Base-by-base conservation (phyloP, 2,113 vertebrate species). In the Saimiri boliviensis region DNA sequence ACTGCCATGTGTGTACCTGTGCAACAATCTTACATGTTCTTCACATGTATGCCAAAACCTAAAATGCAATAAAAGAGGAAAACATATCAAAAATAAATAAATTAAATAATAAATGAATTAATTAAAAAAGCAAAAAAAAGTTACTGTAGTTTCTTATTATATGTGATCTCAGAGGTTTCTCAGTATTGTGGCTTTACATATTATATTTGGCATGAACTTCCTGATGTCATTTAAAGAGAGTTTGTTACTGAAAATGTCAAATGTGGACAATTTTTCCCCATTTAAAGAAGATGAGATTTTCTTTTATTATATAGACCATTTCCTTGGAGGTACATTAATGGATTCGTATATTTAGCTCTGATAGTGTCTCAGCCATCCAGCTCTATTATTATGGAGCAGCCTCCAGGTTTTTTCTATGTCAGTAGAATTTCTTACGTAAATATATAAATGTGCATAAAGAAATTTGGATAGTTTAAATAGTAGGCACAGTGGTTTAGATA, bases 221-320 rank as follows among this genome's bases (percentile, higher is more conserved):
- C 84, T 71, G 80, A 82, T 81, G 71, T 21, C 12, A 71, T 45
- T 52, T 74, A 91, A 93, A 83, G 42, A 80, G 60, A 63, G 27
- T 47, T 89, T 45, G 2, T 56, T 52, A 45, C 35, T 47, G 19
- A 40, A 79, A 93, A 76, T 86, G 4, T 63, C 17, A 90, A 47
- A 60, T n/a, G 25, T 82, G 32, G 14, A 49, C 4, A 79, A 30
- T 37, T 73, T 92, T 79, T 89, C 54, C 27, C 0, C 4, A 11
- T 19, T 86, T 84, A 81, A 91, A 81, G 84, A 95, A 93, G 76
- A 54, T 32, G 25, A 63, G 52, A 74, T 52, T 92, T 95, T 95
- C 8, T 20, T 47, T 87, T 90, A 35, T 20, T 80, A 60, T 21
- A n/a, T 16, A 85, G 52, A 40, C 13, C 8, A 76, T 74, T 54